Evolutionary conservation across 2,888 invertebrate genomes (phyloP), one percentile per base, ranked within the genome.

Genomic region (Limnephilus auricula): DNA sequence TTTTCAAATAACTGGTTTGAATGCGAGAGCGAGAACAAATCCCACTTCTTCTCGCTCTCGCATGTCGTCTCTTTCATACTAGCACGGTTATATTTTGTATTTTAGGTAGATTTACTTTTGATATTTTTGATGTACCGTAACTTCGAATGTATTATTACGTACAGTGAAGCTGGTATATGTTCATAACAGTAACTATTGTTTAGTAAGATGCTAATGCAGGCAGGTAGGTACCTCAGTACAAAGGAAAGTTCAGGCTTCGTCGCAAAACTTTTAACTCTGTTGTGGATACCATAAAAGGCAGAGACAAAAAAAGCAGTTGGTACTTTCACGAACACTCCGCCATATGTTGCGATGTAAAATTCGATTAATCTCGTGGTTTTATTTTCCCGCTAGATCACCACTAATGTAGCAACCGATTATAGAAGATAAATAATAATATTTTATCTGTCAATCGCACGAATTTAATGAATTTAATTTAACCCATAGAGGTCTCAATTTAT

Each of bases 291-390:
- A 30, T 85, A 85, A 85, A 85, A 30, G 85, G 45, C 37, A 0
- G 85, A 12, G 10, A 30, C 37, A 13, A 30, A 40, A 65, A 65
- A 37, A 34, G 13, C 85, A 40, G 45, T 45, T 45, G 45, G 45
- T 45, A 45, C 85, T 37, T 40, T 85, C 18, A 85, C 40, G 85
- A 82, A 82, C 84, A 40, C 32, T 32, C 37, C 85, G 85, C 40
- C 37, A 85, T 40, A 40, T 40, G 34, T 45, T 85, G 85, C 40
- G 15, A 13, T 30, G 9, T 40, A 85, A 40, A 85, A 85, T 34
- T 85, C 85, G 4, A 85, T 85, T 85, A 40, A 45, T 85, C 85
- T 40, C 25, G 85, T 45, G 85, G 85, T 85, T 45, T 82, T 85
- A 34, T 85, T 45, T 30, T 85, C 37, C 85, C 85, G 85, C 45